phyloP scores from a whole-genome alignment of 2,113 vertebrate species.

The Neogale vison region DNA sequence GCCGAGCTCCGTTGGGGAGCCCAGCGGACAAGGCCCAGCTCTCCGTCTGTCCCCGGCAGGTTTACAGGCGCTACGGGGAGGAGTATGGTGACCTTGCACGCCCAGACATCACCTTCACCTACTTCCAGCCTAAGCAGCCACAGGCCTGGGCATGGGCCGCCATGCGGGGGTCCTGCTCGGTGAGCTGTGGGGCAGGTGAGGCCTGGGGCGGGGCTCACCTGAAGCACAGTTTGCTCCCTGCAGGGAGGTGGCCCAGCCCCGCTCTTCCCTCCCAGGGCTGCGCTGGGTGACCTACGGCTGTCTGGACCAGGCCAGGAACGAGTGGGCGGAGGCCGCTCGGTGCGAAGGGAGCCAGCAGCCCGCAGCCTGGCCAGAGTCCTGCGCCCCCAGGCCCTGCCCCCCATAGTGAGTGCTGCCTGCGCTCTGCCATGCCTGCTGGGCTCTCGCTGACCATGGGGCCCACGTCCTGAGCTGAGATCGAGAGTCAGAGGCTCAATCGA shows the following conservation, averaged over 20 bases:
- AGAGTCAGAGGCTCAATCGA: neutral
- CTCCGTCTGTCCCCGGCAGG: slow-evolving; percentile 78
- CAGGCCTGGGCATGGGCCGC: slow-evolving; percentile 84
- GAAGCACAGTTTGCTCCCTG: fast-evolving
- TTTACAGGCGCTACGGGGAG: slow-evolving; percentile 91
- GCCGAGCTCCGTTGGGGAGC: neutral
- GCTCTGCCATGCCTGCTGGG: fast-evolving
- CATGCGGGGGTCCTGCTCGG: slow-evolving; percentile 87
- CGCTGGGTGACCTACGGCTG: slow-evolving; percentile 85
- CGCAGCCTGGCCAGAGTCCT: slow-evolving; percentile 76
- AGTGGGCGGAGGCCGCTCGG: slow-evolving; percentile 76
- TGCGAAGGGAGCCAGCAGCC: slow-evolving; percentile 82
- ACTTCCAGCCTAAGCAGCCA: slow-evolving; percentile 83
- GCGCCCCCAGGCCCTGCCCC: slow-evolving; percentile 85
- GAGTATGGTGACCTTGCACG: slow-evolving; percentile 90
- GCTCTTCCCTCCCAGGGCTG: slow-evolving; percentile 81
- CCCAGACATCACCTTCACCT: slow-evolving; percentile 93
- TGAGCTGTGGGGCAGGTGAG: slow-evolving; percentile 93
- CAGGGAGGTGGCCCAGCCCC: neutral
- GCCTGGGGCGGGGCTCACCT: fast-evolving
- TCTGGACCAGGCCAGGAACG: slow-evolving; percentile 81
- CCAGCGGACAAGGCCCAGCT: neutral
- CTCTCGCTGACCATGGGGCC: neutral
- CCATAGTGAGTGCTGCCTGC: slow-evolving; percentile 83
- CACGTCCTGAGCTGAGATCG: fast-evolving